A percentile compares a stretch with the other conserved stretches of the same genome.
These are phyloP conservation scores for Zaprionus bogoriensis DNA, from an alignment of 2,888 invertebrate species.

Conservation along the genomic window DNA sequence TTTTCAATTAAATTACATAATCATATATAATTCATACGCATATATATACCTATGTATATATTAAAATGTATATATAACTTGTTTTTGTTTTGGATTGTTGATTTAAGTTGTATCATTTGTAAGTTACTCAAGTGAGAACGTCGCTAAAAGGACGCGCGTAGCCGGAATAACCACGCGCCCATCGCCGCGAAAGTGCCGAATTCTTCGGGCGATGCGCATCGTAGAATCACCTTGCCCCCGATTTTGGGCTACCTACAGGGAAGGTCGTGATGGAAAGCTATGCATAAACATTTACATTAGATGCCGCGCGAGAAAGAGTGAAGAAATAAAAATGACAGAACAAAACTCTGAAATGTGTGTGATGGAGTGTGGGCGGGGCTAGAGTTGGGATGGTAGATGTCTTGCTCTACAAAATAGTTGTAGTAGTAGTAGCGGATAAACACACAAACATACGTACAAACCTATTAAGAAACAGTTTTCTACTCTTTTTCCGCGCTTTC, in stretches of 20 bases:
- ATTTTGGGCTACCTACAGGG: conserved; percentile 5
- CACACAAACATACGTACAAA: conserved; percentile 59
- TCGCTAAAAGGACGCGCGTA: conserved; percentile 58
- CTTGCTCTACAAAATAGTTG: too few species aligned
- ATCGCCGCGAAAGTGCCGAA: conserved; percentile 11
- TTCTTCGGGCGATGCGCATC: background rate
- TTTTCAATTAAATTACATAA: conserved; percentile 60
- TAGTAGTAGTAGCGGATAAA: conserved; percentile 23
- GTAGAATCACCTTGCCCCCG: conserved; percentile 1
- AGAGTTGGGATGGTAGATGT: too few species aligned
- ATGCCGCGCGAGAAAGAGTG: conserved; percentile 30
- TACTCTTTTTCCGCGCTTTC: conserved; percentile 40
- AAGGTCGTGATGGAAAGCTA: conserved; percentile 46
- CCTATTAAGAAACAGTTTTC: conserved; percentile 71
- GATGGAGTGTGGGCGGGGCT: too few species aligned
- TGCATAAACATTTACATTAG: conserved; percentile 65
- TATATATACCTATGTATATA: conserved; percentile 62
- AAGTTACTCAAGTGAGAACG: conserved; percentile 59
- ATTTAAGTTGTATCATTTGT: conserved; percentile 44
- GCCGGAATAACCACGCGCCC: too few species aligned
- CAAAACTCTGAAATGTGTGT: too few species aligned
- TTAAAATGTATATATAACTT: conserved; percentile 72
- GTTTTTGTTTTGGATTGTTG: conserved; percentile 43
- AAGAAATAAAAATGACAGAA: background rate
- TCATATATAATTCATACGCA: conserved; percentile 44